Conservation (phyloP, 2,113 vertebrate species). For the Reinhardtius hippoglossoides region DNA sequence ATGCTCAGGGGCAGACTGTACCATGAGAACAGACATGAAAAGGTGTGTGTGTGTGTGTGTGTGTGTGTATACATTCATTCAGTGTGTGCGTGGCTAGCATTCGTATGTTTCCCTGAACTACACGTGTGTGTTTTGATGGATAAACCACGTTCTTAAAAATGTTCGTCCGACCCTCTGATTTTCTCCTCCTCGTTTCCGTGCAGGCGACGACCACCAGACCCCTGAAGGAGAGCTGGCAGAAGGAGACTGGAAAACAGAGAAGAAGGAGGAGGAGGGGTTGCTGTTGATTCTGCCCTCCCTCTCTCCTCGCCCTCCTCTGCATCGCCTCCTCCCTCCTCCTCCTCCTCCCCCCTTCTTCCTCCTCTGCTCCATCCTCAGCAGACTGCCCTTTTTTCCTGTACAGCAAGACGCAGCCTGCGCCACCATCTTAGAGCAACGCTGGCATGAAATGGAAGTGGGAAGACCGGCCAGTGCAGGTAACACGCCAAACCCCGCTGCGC, state of each 20-base stretch:
- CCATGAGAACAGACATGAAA: constrained; percentile 95
- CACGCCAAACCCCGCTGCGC: constrained; percentile 47
- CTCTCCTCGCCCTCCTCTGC: constrained; percentile 73
- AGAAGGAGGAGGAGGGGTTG: constrained; percentile 75
- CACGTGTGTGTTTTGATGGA: constrained; percentile 50
- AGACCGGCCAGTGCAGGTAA: constrained; percentile 80
- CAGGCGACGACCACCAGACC: constrained; percentile 56
- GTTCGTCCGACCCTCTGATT: constrained; percentile 40
- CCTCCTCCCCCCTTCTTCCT: constrained; percentile 63
- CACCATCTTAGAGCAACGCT: constrained; percentile 85
- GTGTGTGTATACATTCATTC: constrained; percentile 23
- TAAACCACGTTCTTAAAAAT: constrained; percentile 44
- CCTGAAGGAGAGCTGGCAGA: constrained; percentile 64
- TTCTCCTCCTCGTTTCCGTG: constrained; percentile 38
- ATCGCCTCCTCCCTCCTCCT: constrained; percentile 71
- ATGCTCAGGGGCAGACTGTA: constrained; percentile 97
- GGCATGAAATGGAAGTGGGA: constrained; percentile 84
- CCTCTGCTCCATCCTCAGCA: constrained; percentile 71
- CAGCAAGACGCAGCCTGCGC: constrained; percentile 76
- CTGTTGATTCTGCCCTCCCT: constrained; percentile 77
- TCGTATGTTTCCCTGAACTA: constrained; percentile 21
- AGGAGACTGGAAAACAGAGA: constrained; percentile 71
- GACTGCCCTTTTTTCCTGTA: constrained; percentile 80
- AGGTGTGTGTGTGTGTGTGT: constrained; percentile 77
- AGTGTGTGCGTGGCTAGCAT: constrained; percentile 25